A percentile compares a stretch with the other conserved stretches of the same genome.
phyloP scores from a whole-genome alignment of 2,888 invertebrate genomes.

The Agonopterix alstromeriana region DNA sequence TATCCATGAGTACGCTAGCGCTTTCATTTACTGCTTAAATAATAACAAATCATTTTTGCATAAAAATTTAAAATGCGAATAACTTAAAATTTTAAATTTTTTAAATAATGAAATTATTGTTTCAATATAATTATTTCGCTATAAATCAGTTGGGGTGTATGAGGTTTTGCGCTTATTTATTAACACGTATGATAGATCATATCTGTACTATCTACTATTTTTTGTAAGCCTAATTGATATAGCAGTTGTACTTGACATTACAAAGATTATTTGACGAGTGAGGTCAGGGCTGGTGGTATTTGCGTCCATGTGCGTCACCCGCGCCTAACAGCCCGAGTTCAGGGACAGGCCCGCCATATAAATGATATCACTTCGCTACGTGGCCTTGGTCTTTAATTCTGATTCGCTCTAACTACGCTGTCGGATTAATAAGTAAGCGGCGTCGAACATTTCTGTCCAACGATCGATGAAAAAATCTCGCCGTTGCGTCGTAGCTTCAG shows the following conservation, averaged over 20 bases:
- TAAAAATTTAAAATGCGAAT: no score
- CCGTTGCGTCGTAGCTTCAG: neutral
- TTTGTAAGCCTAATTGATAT: neutral
- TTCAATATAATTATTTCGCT: no score
- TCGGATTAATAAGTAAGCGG: constrained; percentile 53
- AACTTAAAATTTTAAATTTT: no score
- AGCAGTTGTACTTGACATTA: constrained; percentile 29
- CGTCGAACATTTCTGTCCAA: constrained; percentile 9
- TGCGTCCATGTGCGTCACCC: constrained; percentile 67
- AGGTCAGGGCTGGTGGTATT: constrained; percentile 62
- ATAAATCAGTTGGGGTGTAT: no score
- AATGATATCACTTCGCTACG: constrained; percentile 63
- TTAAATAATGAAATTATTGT: no score
- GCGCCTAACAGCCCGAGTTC: constrained; percentile 52
- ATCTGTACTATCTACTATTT: no score
- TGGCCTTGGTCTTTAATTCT: constrained; percentile 69
- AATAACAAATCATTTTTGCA: no score
- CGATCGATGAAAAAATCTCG: neutral
- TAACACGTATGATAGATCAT: no score
- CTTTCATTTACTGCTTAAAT: no score
- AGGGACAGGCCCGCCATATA: constrained; percentile 66
- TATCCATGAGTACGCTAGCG: no score
- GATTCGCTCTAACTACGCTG: constrained; percentile 64
- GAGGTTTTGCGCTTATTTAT: no score
- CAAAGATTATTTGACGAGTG: constrained; percentile 49